Evolutionary conservation across 2,113 vertebrate species (phyloP).

Genomic region (Psittacara wagleri): DNA sequence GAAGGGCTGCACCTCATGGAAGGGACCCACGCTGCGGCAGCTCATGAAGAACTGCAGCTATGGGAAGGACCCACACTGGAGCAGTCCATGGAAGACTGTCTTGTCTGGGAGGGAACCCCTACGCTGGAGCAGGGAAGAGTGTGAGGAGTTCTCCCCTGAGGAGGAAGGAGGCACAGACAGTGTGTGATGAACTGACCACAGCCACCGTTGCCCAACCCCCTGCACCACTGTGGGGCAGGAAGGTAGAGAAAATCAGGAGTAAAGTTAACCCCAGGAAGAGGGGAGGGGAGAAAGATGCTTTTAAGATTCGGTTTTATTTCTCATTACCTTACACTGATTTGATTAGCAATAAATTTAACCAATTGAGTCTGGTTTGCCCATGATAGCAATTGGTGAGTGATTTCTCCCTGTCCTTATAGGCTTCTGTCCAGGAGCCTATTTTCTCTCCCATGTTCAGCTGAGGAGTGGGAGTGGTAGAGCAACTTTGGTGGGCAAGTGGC

Average conservation of each 20-base stretch:
- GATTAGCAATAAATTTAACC: background rate
- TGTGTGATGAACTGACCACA: background rate
- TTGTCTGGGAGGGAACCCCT: background rate
- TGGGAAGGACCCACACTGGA: background rate
- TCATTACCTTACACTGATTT: background rate
- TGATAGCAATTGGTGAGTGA: background rate
- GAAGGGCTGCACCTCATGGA: background rate
- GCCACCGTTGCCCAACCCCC: background rate
- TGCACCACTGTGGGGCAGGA: background rate
- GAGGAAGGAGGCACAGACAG: background rate
- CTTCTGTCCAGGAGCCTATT: background rate
- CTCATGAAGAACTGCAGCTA: background rate
- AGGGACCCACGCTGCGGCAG: accelerated
- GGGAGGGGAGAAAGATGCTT: background rate
- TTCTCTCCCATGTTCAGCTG: background rate
- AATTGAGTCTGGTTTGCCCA: background rate
- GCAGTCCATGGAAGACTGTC: background rate
- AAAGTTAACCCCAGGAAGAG: background rate
- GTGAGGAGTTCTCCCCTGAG: background rate
- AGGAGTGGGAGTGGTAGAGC: background rate
- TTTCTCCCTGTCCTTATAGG: background rate
- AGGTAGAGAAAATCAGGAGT: background rate
- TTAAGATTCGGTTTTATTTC: background rate
- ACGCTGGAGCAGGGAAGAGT: background rate
- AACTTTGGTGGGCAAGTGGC: background rate